These are phyloP conservation scores for Ceratosolen fusciceps DNA, from an alignment of 1,140 invertebrate species.

Conservation along the genomic window DNA sequence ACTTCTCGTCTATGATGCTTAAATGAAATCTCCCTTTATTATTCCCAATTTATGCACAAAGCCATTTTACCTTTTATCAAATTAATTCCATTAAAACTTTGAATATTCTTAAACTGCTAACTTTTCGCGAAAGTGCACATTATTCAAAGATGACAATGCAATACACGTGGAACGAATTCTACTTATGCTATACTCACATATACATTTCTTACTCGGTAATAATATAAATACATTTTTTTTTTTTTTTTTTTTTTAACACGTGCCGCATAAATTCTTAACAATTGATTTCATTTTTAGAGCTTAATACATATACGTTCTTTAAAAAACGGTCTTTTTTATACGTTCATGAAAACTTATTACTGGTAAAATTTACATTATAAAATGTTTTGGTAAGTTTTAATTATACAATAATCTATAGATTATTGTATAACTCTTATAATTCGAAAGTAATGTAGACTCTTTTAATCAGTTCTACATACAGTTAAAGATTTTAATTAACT, in stretches of 20 bases:
- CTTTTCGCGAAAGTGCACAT: neutral
- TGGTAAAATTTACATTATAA: too few relatives aligned
- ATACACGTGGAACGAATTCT: neutral
- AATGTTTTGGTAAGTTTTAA: too few relatives aligned
- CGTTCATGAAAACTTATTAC: too few relatives aligned
- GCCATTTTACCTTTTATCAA: neutral
- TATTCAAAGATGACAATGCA: neutral
- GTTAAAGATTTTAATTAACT: too few relatives aligned
- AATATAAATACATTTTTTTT: neutral
- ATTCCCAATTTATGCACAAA: neutral
- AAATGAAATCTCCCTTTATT: neutral
- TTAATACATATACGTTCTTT: neutral
- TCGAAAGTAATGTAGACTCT: too few relatives aligned
- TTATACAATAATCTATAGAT: too few relatives aligned
- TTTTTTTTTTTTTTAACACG: neutral
- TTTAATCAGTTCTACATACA: too few relatives aligned
- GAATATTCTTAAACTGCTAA: too few relatives aligned
- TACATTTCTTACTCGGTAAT: neutral
- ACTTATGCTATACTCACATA: neutral
- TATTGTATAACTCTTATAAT: too few relatives aligned
- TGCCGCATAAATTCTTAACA: neutral
- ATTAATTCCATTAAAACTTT: neutral
- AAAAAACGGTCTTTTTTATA: neutral
- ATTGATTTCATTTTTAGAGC: neutral
- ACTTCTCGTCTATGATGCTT: neutral